phyloP scores from a whole-genome alignment of 2,888 invertebrate species.

The Troides oblongomaculatus region DNA sequence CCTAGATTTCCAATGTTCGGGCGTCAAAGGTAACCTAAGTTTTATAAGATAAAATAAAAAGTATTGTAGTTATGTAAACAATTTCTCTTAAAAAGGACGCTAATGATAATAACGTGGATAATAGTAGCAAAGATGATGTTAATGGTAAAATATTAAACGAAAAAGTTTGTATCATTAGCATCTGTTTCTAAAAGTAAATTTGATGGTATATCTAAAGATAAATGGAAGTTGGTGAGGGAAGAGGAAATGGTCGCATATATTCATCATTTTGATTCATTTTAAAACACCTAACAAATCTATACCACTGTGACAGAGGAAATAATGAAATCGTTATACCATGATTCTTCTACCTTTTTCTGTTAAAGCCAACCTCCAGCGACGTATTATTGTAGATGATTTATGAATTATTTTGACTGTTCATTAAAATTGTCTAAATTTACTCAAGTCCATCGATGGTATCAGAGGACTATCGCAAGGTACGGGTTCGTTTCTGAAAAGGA shows the following conservation, averaged over 20 bases:
- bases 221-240: conserved; percentile 28
- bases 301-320: conserved; percentile 19
- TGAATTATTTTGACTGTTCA: too few relatives aligned
- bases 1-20: conserved; percentile 54
- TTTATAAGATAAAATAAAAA: neutral
- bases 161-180: conserved; percentile 59
- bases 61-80: neutral
- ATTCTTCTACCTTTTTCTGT: conserved; percentile 26
- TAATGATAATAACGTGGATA: conserved; percentile 18
- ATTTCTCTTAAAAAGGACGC: conserved; percentile 2
- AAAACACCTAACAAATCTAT: conserved; percentile 1
- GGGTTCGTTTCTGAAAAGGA: conserved; percentile 82
- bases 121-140: conserved; percentile 41
- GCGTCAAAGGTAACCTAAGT: conserved; percentile 50
- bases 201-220: conserved; percentile 31
- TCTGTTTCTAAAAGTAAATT: conserved; percentile 42
- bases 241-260: conserved; percentile 34
- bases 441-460: conserved; percentile 83
- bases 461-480: conserved; percentile 79
- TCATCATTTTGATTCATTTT: conserved; percentile 29
- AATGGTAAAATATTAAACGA: conserved; percentile 33
- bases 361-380: conserved; percentile 5
- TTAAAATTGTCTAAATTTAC: conserved; percentile 78
- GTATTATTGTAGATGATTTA: too few relatives aligned
- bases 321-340: conserved; percentile 15